Evolutionary conservation across 2,797 vertebrate species (phyloP).

Genomic region (Vireo griseus): DNA sequence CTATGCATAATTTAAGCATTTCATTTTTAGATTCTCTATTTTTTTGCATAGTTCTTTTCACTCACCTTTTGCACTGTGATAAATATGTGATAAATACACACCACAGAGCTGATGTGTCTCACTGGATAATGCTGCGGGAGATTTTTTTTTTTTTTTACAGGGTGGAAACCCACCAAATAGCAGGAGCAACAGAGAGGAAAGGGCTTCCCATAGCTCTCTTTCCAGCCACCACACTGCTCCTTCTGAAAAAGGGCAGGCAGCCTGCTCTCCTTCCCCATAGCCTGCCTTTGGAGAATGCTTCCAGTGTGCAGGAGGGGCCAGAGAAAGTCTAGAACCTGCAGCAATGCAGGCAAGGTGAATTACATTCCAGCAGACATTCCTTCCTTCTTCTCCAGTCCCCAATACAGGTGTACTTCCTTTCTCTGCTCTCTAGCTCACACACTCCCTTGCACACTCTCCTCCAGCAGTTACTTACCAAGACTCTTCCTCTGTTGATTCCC

Average conservation of each 20-base stretch:
- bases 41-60: not conserved
- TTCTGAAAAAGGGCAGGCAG: not conserved
- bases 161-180: not conserved
- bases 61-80: not conserved
- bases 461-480: slow-evolving; percentile 34
- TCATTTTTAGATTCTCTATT: not conserved
- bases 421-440: not conserved
- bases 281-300: not conserved
- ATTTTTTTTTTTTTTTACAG: not conserved
- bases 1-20: not conserved
- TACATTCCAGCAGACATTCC: not conserved
- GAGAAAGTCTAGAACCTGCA: not conserved
- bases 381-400: not conserved
- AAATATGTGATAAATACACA: not conserved
- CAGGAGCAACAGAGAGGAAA: not conserved
- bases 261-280: not conserved
- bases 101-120: not conserved
- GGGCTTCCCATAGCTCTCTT: not conserved
- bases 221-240: not conserved
- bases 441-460: not conserved
- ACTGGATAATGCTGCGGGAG: not conserved
- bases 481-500: not conserved
- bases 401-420: not conserved
- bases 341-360: not conserved
- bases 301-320: not conserved